These are phyloP conservation scores for Corydoras sp. DNA, from an alignment of 2,113 vertebrate species.

Conservation along the genomic window DNA sequence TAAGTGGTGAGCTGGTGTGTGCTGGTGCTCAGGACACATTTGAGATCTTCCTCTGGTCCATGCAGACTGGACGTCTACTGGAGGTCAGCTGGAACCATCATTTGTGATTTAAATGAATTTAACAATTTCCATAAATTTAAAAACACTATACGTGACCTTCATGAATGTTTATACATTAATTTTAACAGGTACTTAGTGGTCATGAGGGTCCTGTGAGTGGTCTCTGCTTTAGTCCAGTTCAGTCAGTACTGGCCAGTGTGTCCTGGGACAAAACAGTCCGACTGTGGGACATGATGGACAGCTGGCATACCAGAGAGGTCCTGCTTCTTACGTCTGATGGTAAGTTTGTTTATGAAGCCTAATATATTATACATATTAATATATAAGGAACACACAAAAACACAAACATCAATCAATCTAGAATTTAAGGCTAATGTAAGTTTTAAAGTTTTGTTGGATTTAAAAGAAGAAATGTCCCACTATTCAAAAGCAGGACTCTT, in stretches of 20 bases:
- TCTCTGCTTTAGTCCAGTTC: conserved; percentile 83
- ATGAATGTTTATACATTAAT: neutral
- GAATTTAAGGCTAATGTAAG: no score
- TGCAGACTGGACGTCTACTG: conserved; percentile 91
- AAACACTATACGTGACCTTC: neutral
- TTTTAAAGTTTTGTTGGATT: no score
- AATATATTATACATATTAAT: no score
- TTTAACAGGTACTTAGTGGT: conserved; percentile 77
- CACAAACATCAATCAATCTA: no score
- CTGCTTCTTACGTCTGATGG: conserved; percentile 79
- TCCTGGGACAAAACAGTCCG: conserved; percentile 93
- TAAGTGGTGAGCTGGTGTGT: conserved; percentile 85
- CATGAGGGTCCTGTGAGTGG: conserved; percentile 88
- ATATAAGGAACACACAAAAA: no score
- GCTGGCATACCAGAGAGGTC: conserved; percentile 89
- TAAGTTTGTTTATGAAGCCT: conserved; percentile 42
- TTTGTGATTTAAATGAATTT: neutral
- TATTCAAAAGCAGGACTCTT: no score
- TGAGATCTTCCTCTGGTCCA: conserved; percentile 95
- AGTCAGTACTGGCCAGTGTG: conserved; percentile 81
- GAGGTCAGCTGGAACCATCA: conserved; percentile 67
- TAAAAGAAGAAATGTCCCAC: no score
- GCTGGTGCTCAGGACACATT: conserved; percentile 93
- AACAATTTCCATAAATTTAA: neutral
- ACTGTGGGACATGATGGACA: conserved; percentile 96